These are phyloP conservation scores for Rhabdomys pumilio DNA, from an alignment of 2,797 vertebrate species.

Conservation along the genomic window DNA sequence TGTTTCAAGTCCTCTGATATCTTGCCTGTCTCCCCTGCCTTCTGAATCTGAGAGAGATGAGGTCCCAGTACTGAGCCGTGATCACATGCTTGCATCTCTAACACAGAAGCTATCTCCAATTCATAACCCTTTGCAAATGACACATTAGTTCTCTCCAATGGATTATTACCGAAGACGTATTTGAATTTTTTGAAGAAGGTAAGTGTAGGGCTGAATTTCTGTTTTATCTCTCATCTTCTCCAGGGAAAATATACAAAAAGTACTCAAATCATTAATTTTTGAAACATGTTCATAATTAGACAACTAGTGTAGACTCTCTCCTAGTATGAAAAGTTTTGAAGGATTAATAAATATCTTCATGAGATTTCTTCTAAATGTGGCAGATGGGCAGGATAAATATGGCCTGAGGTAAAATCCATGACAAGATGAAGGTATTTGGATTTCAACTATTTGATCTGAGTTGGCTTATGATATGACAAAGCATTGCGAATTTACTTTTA, in stretches of 20 bases:
- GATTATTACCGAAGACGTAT: neutral
- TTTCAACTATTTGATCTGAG: constrained; percentile 28
- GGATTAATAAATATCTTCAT: constrained; percentile 79
- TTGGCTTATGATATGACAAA: constrained; percentile 68
- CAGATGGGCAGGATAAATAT: constrained; percentile 76
- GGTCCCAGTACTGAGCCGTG: neutral
- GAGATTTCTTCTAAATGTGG: constrained; percentile 65
- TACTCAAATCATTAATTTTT: constrained; percentile 60
- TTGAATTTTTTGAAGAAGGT: neutral
- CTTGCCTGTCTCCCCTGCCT: neutral
- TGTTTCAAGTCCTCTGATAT: neutral
- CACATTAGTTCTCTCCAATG: neutral
- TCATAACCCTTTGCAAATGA: neutral
- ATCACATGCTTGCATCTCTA: too few relatives aligned
- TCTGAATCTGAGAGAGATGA: neutral
- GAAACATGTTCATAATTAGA: constrained; percentile 46
- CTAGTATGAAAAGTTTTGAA: constrained; percentile 39
- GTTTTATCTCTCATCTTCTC: neutral
- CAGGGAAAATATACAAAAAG: neutral
- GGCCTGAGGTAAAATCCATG: constrained; percentile 77
- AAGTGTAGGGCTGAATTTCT: neutral
- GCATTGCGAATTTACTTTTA: constrained; percentile 75
- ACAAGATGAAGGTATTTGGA: constrained; percentile 77
- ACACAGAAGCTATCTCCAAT: neutral
- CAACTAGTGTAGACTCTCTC: constrained; percentile 34